Percentiles rank a stretch among this genome's conserved stretches.
phyloP scores from a whole-genome alignment of 23 tunicate genomes.

The Phallusia fumigata region DNA sequence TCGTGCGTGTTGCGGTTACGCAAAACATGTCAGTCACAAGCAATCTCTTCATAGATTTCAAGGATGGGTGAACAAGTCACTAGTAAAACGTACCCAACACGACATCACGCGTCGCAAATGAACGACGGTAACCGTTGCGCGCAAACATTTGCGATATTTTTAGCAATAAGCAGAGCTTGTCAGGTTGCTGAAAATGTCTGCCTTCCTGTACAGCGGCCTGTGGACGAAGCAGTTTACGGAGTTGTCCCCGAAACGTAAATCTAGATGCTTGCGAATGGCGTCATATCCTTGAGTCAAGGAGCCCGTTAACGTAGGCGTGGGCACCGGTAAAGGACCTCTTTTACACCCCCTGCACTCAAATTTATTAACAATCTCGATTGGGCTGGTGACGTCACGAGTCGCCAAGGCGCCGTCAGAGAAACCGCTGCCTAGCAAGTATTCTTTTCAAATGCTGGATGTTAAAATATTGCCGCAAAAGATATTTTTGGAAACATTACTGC shows the following conservation, averaged over 20 bases:
- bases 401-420: too few species aligned
- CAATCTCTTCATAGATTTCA: not conserved
- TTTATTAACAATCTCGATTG: not conserved
- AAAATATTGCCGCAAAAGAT: too few species aligned
- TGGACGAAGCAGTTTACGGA: not conserved
- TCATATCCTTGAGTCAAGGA: not conserved
- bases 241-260: not conserved
- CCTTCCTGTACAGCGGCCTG: not conserved
- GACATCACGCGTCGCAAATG: not conserved
- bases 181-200: not conserved
- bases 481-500: too few species aligned
- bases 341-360: not conserved
- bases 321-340: not conserved
- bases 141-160: not conserved
- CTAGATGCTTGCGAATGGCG: not conserved
- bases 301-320: not conserved
- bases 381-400: not conserved
- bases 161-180: not conserved
- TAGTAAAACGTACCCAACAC: not conserved
- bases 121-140: not conserved
- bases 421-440: too few species aligned
- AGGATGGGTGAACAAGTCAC: not conserved
- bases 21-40: not conserved
- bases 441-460: too few species aligned
- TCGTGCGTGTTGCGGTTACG: not conserved